Evolutionary conservation across 2,888 invertebrate genomes (phyloP).

Genomic region (Iphiclides podalirius): DNA sequence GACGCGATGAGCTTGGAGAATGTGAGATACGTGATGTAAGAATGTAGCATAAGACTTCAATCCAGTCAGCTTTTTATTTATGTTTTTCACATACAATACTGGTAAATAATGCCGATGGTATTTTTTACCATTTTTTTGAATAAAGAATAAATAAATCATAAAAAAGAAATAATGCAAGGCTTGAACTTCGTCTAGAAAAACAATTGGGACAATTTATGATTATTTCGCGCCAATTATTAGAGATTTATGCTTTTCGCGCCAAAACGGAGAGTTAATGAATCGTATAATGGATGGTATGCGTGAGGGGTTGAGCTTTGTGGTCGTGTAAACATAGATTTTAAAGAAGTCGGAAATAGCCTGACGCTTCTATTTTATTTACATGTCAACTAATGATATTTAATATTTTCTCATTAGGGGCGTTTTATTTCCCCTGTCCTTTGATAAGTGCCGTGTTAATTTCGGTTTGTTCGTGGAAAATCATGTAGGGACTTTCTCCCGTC

Average conservation of each 20-base stretch:
- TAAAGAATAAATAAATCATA: too few relatives aligned
- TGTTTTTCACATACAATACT: too few relatives aligned
- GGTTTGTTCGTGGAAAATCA: conserved; percentile 38
- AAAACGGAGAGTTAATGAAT: conserved; percentile 3
- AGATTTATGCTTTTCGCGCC: neutral
- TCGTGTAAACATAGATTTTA: conserved; percentile 12
- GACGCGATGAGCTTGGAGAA: conserved; percentile 31
- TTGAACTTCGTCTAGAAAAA: too few relatives aligned
- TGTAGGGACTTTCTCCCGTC: conserved; percentile 47
- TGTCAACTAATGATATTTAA: conserved; percentile 18
- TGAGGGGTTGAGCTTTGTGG: conserved; percentile 24
- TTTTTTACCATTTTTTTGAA: too few relatives aligned
- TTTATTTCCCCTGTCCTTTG: conserved; percentile 36
- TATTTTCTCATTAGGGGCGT: conserved; percentile 16
- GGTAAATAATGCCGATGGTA: too few relatives aligned
- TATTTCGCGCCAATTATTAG: neutral
- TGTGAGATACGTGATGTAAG: too few relatives aligned
- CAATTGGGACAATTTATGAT: neutral
- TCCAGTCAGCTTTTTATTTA: too few relatives aligned
- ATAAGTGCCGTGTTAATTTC: conserved; percentile 38
- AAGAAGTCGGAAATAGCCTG: conserved; percentile 5
- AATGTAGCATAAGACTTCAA: too few relatives aligned
- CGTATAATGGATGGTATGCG: conserved; percentile 11
- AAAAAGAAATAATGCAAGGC: too few relatives aligned
- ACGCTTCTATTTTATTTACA: conserved; percentile 16